Evolutionary conservation across 2,113 vertebrate species (phyloP).

Genomic region (Ploceus nigricollis): DNA sequence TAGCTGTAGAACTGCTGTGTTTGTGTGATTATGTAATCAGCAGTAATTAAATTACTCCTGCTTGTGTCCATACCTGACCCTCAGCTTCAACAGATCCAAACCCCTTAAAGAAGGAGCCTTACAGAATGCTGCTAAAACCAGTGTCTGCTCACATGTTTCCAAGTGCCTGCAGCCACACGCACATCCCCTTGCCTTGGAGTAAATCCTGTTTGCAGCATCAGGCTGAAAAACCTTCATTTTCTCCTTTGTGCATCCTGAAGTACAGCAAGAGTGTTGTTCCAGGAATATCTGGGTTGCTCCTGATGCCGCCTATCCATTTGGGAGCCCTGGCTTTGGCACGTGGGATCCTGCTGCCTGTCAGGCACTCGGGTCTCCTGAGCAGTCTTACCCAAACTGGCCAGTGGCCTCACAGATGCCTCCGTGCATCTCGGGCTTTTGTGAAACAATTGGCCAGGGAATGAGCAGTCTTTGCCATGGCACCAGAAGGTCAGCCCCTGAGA

Average conservation of each 20-base stretch:
- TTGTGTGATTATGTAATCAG: background rate
- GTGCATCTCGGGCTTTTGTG: background rate
- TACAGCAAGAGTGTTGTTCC: background rate
- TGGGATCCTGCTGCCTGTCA: background rate
- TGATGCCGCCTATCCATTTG: background rate
- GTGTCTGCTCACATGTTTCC: background rate
- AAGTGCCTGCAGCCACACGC: background rate
- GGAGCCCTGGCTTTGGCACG: background rate
- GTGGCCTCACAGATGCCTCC: background rate
- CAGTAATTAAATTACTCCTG: background rate
- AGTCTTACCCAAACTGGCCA: background rate
- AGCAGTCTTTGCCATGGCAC: background rate
- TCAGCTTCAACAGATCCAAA: background rate
- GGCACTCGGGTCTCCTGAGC: too few relatives aligned
- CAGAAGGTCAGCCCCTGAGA: background rate
- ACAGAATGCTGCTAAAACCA: background rate
- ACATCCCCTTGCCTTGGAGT: background rate
- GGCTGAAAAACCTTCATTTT: background rate
- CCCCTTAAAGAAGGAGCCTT: background rate
- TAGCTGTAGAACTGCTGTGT: background rate
- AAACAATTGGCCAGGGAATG: fast-evolving
- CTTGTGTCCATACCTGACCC: background rate
- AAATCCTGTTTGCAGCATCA: background rate
- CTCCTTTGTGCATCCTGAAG: background rate
- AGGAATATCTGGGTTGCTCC: background rate